Percentiles rank a stretch among this genome's conserved stretches.
Conservation (phyloP, 92 coral and sea anemone genomes). For the Actinernus sp. region DNA sequence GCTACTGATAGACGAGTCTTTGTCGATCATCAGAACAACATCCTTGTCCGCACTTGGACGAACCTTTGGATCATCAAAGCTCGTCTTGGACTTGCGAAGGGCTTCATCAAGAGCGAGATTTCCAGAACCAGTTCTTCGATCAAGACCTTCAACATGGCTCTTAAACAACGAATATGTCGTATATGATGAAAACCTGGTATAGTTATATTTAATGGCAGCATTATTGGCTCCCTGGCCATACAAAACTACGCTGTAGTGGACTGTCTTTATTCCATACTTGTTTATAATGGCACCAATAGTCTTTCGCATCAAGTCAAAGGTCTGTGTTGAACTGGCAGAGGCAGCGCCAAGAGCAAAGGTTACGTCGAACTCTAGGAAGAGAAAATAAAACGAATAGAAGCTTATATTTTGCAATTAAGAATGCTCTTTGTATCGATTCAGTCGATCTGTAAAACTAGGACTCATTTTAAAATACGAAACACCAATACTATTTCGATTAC, state of each 20-base stretch:
- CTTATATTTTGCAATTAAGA: too few species aligned
- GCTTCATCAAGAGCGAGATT: conserved; percentile 3
- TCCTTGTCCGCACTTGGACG: conserved; percentile 19
- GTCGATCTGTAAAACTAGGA: too few species aligned
- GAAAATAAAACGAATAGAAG: background rate
- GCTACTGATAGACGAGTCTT: background rate
- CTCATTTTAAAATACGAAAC: too few species aligned
- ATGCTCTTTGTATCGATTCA: too few species aligned
- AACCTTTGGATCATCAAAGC: conserved; percentile 19
- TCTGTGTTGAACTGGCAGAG: conserved; percentile 5
- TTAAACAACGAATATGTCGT: conserved; percentile 6
- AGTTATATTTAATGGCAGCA: background rate
- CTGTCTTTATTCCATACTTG: conserved; percentile 14
- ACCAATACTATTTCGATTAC: too few species aligned
- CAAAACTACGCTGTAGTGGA: conserved; percentile 20
- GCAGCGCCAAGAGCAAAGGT: conserved; percentile 24
- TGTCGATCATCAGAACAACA: conserved; percentile 18
- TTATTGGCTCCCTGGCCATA: conserved; percentile 18
- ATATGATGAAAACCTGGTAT: background rate
- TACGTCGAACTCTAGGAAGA: conserved; percentile 22
- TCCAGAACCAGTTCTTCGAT: conserved; percentile 14
- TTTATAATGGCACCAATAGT: conserved; percentile 4
- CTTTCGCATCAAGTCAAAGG: conserved; percentile 4
- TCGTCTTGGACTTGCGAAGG: conserved; percentile 2
- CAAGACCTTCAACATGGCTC: conserved; percentile 3